These are phyloP conservation scores for Desmodus rotundus DNA, from an alignment of 2,113 vertebrate genomes.

Conservation along the genomic window DNA sequence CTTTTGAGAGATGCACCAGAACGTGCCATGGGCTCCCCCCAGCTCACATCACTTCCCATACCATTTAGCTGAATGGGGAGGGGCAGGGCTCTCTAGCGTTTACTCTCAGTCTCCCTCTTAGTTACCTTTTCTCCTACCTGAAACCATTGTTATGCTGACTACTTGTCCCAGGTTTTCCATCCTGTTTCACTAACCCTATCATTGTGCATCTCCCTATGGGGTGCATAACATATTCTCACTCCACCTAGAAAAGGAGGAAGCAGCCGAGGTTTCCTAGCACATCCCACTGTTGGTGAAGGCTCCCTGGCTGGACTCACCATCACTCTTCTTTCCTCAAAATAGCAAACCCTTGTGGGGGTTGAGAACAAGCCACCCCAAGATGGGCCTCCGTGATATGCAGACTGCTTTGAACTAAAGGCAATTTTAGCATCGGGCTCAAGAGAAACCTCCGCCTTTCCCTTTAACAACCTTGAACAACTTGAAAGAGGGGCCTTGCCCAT, in stretches of 20 bases:
- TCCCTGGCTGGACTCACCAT: background rate
- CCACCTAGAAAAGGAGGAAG: background rate
- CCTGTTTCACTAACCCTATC: too few relatives aligned
- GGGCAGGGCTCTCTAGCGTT: background rate
- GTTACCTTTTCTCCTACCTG: too few relatives aligned
- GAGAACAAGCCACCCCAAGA: background rate
- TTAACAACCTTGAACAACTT: background rate
- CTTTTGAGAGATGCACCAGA: background rate
- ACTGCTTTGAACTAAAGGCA: background rate
- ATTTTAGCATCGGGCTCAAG: too few relatives aligned
- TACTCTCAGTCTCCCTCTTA: background rate
- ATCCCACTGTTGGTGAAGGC: background rate
- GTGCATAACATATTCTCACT: background rate
- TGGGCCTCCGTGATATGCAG: background rate
- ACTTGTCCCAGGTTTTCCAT: background rate
- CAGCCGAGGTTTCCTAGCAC: background rate
- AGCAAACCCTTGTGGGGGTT: background rate
- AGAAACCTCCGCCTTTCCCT: background rate
- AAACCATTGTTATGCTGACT: background rate
- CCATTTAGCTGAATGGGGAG: background rate
- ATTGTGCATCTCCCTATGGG: background rate
- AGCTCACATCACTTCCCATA: background rate
- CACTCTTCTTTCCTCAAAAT: background rate
- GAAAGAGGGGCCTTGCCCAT: background rate
- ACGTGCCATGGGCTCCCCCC: background rate